phyloP scores from a whole-genome alignment of 2,113 vertebrate genomes.

The Callospermophilus lateralis region DNA sequence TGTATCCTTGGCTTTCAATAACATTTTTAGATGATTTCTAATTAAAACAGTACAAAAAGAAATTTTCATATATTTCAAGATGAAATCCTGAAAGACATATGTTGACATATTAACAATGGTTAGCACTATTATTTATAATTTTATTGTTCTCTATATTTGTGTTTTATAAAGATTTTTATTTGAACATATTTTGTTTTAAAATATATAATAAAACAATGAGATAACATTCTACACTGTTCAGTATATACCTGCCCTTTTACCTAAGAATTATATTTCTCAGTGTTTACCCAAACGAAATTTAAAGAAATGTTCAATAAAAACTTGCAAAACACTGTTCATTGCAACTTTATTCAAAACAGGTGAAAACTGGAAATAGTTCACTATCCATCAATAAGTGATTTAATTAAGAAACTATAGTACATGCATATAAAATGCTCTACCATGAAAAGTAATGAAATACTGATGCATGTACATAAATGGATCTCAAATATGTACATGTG shows the following conservation, averaged over 20 bases:
- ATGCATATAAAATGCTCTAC: not conserved
- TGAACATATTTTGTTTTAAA: not conserved
- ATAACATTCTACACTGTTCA: not conserved
- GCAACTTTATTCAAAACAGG: not conserved
- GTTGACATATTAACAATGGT: not conserved
- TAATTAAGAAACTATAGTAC: not conserved
- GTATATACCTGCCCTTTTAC: not conserved
- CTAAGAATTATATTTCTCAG: not conserved
- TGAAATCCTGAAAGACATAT: not conserved
- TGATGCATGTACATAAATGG: not conserved
- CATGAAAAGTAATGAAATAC: not conserved
- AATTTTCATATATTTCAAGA: not conserved
- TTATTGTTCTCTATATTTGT: not conserved
- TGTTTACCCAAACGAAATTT: not conserved
- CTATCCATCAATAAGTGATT: not conserved
- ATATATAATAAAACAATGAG: not conserved
- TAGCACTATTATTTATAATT: not conserved
- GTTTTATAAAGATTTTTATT: not conserved
- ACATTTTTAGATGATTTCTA: not conserved
- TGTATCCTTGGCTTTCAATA: not conserved
- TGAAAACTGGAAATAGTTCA: not conserved
- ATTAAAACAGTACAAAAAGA: not conserved
- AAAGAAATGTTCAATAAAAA: not conserved
- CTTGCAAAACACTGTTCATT: not conserved
- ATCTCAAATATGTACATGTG: not conserved